A percentile compares a stretch with the other conserved stretches of the same genome.
phyloP scores from a whole-genome alignment of 2,797 vertebrate genomes.

The Trachops cirrhosus region DNA sequence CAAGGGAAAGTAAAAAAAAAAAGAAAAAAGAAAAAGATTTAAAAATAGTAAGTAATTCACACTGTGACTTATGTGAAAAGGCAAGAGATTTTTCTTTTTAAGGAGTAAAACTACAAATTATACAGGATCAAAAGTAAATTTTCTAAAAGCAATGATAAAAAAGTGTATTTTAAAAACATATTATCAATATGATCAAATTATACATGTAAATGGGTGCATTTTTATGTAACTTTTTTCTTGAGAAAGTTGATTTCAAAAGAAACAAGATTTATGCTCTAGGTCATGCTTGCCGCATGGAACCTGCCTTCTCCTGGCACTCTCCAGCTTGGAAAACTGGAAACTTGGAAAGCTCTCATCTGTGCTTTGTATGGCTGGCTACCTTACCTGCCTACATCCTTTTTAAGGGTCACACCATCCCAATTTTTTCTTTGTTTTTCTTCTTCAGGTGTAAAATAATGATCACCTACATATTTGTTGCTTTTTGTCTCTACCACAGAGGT shows the following conservation, averaged over 20 bases:
- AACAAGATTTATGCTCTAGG: neutral
- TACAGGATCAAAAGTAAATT: neutral
- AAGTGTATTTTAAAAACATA: neutral
- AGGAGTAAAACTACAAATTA: neutral
- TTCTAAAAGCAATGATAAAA: neutral
- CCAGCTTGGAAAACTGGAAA: neutral
- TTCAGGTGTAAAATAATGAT: neutral
- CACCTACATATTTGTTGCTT: neutral
- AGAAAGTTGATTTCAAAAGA: neutral
- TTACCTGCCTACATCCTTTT: neutral
- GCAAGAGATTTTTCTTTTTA: neutral
- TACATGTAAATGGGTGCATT: neutral
- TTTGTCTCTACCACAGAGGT: neutral
- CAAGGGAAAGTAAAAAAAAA: neutral
- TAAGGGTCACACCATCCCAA: too few species aligned
- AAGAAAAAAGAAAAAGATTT: neutral
- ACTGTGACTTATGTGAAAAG: neutral
- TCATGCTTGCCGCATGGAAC: neutral
- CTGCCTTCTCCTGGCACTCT: accelerated
- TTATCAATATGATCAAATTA: neutral
- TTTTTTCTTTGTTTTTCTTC: neutral
- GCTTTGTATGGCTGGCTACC: neutral
- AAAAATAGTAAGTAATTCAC: neutral
- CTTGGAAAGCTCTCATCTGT: too few species aligned
- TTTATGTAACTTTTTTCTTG: neutral